Conservation (phyloP, 2,888 invertebrate species). For the Temnothorax ravouxi region DNA sequence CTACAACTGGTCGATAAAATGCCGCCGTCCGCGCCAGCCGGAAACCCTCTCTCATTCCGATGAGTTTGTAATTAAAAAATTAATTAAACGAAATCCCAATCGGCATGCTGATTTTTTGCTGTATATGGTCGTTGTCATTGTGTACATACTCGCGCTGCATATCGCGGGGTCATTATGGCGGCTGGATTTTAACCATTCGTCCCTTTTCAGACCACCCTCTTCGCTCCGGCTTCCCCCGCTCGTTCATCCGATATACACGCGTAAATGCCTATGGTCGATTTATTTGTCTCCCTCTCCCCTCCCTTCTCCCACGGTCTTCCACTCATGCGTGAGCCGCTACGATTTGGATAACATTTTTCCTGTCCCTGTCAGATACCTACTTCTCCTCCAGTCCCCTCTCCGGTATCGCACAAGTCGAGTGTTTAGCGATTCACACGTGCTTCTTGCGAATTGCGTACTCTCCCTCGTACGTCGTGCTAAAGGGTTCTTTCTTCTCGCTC, state of each 20-base stretch:
- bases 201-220: slow-evolving; percentile 42
- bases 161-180: slow-evolving; percentile 74
- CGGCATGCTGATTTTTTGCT: slow-evolving; percentile 75
- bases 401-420: slow-evolving; percentile 13
- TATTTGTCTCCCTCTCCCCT: slow-evolving; percentile 57
- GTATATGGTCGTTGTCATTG: slow-evolving; percentile 69
- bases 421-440: slow-evolving; percentile 43
- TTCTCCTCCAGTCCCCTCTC: not conserved
- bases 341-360: slow-evolving; percentile 61
- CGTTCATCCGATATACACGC: slow-evolving; percentile 64
- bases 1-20: slow-evolving; percentile 64
- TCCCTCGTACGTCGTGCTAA: slow-evolving; percentile 12
- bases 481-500: slow-evolving; percentile 48
- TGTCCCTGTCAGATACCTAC: slow-evolving; percentile 49
- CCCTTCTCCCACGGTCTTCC: slow-evolving; percentile 15
- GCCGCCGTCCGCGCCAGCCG: slow-evolving; percentile 57
- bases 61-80: slow-evolving; percentile 81
- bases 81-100: slow-evolving; percentile 79
- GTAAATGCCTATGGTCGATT: slow-evolving; percentile 77
- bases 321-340: slow-evolving; percentile 30
- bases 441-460: not conserved
- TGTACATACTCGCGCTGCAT: slow-evolving; percentile 69
- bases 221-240: slow-evolving; percentile 27
- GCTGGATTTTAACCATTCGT: slow-evolving; percentile 75
- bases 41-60: slow-evolving; percentile 71